These are phyloP conservation scores for Nasonovia ribisnigri DNA, from an alignment of 2,888 invertebrate species.

Conservation along the genomic window DNA sequence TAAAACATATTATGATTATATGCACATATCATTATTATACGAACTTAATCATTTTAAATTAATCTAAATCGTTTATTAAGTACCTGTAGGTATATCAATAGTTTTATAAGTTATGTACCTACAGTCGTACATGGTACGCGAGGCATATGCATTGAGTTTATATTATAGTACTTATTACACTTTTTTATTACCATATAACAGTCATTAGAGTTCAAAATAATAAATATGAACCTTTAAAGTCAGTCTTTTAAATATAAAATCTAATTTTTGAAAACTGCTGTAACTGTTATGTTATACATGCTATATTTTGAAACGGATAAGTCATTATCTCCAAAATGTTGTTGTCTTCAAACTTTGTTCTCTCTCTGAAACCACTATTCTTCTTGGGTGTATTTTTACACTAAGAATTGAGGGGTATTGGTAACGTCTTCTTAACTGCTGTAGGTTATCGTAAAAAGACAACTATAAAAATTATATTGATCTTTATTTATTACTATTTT, in stretches of 20 bases:
- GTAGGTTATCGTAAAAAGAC: not conserved
- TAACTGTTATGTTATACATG: too few relatives aligned
- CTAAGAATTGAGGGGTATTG: not conserved
- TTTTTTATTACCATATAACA: not conserved
- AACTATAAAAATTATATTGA: not conserved
- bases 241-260: not conserved
- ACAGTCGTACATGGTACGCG: not conserved
- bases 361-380: not conserved
- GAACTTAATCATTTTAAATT: not conserved
- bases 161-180: not conserved
- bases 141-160: not conserved
- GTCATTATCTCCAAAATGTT: not conserved
- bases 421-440: rapidly evolving
- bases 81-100: not conserved
- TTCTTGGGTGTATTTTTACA: not conserved
- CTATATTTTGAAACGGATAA: too few relatives aligned
- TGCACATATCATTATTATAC: not conserved
- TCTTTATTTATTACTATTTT: not conserved
- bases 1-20: too few relatives aligned
- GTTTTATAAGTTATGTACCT: not conserved
- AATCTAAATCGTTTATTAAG: not conserved
- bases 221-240: not conserved
- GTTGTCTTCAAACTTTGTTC: not conserved
- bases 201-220: not conserved
- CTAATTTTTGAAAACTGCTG: too few relatives aligned